Conservation (phyloP, 2,797 vertebrate genomes). For the Xenopus petersii region DNA sequence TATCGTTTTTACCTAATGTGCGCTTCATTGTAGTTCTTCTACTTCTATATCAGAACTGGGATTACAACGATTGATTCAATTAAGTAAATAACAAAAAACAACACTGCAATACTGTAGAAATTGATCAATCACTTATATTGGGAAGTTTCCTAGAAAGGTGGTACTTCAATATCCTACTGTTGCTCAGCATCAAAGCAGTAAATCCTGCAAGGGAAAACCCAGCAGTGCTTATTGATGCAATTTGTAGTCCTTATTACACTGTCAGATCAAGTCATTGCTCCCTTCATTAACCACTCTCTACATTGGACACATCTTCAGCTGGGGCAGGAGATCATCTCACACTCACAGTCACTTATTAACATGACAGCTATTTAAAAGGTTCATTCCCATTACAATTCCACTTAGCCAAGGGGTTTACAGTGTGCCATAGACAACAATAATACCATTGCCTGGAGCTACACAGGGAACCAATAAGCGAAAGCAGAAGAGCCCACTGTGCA, state of each 20-base stretch:
- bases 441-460: not conserved
- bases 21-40: too few relatives aligned
- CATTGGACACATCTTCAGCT: not conserved
- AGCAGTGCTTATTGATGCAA: not conserved
- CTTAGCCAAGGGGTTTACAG: not conserved
- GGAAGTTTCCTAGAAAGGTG: too few relatives aligned
- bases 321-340: not conserved
- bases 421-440: not conserved
- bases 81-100: too few relatives aligned
- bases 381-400: not conserved
- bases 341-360: not conserved
- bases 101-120: too few relatives aligned
- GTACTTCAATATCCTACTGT: too few relatives aligned
- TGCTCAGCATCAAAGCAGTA: too few relatives aligned
- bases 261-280: not conserved
- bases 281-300: slow-evolving; percentile 1
- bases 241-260: not conserved
- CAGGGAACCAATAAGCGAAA: not conserved
- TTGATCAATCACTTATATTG: too few relatives aligned
- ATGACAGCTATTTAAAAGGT: not conserved
- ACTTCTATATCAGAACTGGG: too few relatives aligned
- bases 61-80: too few relatives aligned
- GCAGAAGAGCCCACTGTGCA: not conserved
- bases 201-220: not conserved
- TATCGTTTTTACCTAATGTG: too few relatives aligned